Evolutionary conservation across 1,140 invertebrate genomes (phyloP), one percentile per base, ranked within the genome.

Genomic region (Pomacea maculata): DNA sequence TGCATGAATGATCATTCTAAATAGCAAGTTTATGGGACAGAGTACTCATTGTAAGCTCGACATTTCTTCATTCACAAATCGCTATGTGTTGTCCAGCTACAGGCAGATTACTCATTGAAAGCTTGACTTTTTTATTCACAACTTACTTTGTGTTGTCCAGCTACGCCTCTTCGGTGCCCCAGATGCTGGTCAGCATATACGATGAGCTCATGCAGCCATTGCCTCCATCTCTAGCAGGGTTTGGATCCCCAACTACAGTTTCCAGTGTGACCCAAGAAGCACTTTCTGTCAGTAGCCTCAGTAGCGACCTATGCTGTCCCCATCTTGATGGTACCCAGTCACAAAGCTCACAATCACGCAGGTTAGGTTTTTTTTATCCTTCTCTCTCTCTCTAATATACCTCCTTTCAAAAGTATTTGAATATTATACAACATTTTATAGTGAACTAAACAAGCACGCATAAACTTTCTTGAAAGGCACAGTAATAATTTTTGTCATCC

Each of bases 131-230:
- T 11, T 11, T 19, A 10, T 70, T 70, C n/a, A 25, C 34, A 25
- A n/a, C 14, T 73, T 79, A 17, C 63, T 72, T n/a, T 68, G 45
- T 73, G 4, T 76, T 29, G 61, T 78, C 15, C 81, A 85, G 84
- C 63, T 83, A 85, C 67, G 52, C 21, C 0, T 11, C 75, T 63
- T 85, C 82, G 45, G 54, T 88, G 61, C 87, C 88, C 14, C 80
- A 84, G 64, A 81, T 84, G 14, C 83, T 89, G 70, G 84, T 83
- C 15, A 85, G 79, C 71, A 82, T 89, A 15, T 88, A 86, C 82
- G 87, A 88, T 85, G 87, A 88, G 52, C 79, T 89, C 34, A 88
- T 88, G 87, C 86, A 88, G 78, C 87, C 87, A 15, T 75, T 87
- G 25, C 88, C 88, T 17, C 78, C 78, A 14, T 74, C 61, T 5